Percentiles rank a stretch among this genome's conserved stretches.
These are phyloP conservation scores for Bradypodion pumilum DNA, from an alignment of 2,797 vertebrate species.

Conservation along the genomic window DNA sequence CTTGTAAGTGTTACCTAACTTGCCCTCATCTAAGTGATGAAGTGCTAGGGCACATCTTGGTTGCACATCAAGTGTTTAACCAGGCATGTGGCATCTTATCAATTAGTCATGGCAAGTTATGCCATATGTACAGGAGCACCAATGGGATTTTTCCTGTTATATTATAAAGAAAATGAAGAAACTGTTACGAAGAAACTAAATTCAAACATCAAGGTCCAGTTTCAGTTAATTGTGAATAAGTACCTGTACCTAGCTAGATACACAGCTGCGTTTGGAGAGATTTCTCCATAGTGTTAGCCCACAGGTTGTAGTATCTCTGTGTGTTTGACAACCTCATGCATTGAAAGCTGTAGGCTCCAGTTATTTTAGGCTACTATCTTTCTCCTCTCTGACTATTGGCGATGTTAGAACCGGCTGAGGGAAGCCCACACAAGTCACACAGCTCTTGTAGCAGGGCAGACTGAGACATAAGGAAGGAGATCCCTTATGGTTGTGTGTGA, in stretches of 20 bases:
- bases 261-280: background rate
- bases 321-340: background rate
- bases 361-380: background rate
- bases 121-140: too few species aligned
- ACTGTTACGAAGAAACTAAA: background rate
- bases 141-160: too few species aligned
- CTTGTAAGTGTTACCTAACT: too few species aligned
- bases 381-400: background rate
- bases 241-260: background rate
- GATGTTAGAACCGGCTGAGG: background rate
- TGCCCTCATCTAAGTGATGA: too few species aligned
- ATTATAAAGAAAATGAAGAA: background rate
- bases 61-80: too few species aligned
- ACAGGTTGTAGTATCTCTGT: background rate
- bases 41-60: too few species aligned
- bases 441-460: background rate
- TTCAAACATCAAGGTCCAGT: background rate
- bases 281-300: background rate
- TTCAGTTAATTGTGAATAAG: background rate
- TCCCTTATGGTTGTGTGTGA: background rate
- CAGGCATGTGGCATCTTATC: too few species aligned
- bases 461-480: background rate
- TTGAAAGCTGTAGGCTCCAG: background rate
- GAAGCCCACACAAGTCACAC: background rate
- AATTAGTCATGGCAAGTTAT: too few species aligned